Base-by-base conservation (phyloP, 2,888 invertebrate genomes). In the Megamerina dolium region DNA sequence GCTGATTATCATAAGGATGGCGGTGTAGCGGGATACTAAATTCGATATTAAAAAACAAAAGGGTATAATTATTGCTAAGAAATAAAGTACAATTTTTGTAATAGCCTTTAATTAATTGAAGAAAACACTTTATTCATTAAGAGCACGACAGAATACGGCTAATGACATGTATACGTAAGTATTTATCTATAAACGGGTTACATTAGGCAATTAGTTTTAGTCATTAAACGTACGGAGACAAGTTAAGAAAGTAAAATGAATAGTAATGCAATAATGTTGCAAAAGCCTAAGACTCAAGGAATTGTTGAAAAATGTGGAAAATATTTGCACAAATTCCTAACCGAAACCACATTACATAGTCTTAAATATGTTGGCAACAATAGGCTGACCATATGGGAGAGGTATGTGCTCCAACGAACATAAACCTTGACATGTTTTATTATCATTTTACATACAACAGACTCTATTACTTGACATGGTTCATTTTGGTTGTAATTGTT, bases 1-100 rank as follows among this genome's bases (percentile, higher is more conserved):
- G 82, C 86, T 0, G 91, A 92, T 70, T 84, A 78, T 63, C 77
- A 91, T 47, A 91, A 91, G 70, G 80, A 81, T 5, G 88, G 90
- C 0, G 86, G 85, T 35, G 86, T 87, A 1, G 79, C 77, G 36
- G 92, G 87, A 19, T 71, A 80, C 56, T 76, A 47, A 23, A 23
- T 10, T 23, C n/a, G n/a, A n/a, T n/a, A n/a, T n/a, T n/a, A n/a
- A n/a, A n/a, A n/a, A n/a, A n/a, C n/a, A n/a, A n/a, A n/a, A n/a
- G n/a, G n/a, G n/a, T n/a, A n/a, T n/a, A n/a, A n/a, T n/a, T n/a
- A n/a, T n/a, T n/a, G n/a, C n/a, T n/a, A n/a, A n/a, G n/a, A n/a
- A n/a, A n/a, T n/a, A n/a, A n/a, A n/a, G n/a, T n/a, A n/a, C n/a
- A n/a, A n/a, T n/a, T n/a, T n/a, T n/a, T n/a, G n/a, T n/a, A n/a